A percentile compares a stretch with the other conserved stretches of the same genome.
Evolutionary conservation across 1,140 invertebrate genomes (phyloP).

Genomic region (Drosophila rufa): DNA sequence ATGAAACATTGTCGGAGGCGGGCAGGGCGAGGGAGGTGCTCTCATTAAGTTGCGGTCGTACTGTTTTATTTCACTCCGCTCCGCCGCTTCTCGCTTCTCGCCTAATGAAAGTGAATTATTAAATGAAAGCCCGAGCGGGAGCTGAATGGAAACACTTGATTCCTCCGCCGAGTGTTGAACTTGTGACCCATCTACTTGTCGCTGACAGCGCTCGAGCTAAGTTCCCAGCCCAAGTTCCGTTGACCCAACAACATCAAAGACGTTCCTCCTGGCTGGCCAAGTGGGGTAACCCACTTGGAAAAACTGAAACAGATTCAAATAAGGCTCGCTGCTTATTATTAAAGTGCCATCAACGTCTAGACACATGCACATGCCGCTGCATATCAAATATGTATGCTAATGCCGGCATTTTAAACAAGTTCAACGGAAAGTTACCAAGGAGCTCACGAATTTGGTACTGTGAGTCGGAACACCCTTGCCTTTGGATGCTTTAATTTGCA

Average conservation of each 20-base stretch:
- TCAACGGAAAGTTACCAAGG: conserved; percentile 18
- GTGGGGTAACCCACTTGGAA: conserved; percentile 46
- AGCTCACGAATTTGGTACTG: not conserved
- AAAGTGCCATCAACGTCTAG: conserved; percentile 41
- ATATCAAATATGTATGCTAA: conserved; percentile 35
- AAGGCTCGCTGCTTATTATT: conserved; percentile 34
- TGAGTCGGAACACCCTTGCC: not conserved
- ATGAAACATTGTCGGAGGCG: conserved; percentile 30
- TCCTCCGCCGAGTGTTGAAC: conserved; percentile 33
- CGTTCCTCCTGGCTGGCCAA: conserved; percentile 20
- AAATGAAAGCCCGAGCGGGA: conserved; percentile 39
- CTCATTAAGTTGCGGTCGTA: conserved; percentile 79
- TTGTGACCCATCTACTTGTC: conserved; percentile 36
- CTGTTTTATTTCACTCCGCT: conserved; percentile 66
- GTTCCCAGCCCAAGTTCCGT: conserved; percentile 6
- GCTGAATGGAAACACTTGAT: conserved; percentile 34
- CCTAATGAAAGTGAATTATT: conserved; percentile 77
- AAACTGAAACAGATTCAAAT: conserved; percentile 31
- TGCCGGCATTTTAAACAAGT: conserved; percentile 24
- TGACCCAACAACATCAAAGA: conserved; percentile 48
- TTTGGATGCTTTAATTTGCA: not conserved
- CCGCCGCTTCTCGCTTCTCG: conserved; percentile 22
- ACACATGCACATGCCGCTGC: conserved; percentile 23
- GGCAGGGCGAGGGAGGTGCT: conserved; percentile 28
- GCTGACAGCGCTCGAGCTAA: conserved; percentile 12